These are phyloP conservation scores for Machimus atricapillus DNA, from an alignment of 2,888 invertebrate species.

Conservation along the genomic window DNA sequence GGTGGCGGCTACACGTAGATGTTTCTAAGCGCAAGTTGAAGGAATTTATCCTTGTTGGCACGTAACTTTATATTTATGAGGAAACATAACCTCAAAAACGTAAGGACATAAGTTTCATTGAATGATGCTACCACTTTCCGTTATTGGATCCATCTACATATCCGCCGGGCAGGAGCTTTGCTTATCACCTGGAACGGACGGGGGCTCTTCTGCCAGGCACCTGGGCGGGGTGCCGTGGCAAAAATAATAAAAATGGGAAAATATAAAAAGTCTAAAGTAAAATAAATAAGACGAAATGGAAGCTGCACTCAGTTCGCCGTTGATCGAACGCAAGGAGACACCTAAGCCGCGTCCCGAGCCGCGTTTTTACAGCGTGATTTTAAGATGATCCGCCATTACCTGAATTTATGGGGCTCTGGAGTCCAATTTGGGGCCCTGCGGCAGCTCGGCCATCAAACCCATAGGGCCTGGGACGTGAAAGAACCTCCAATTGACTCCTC, in stretches of 20 bases:
- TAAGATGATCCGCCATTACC: slow-evolving; percentile 48
- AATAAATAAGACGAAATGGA: slow-evolving; percentile 25
- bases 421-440: slow-evolving; percentile 40
- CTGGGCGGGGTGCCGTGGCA: slow-evolving; percentile 27
- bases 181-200: slow-evolving; percentile 13
- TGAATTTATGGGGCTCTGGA: slow-evolving; percentile 49
- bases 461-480: slow-evolving; percentile 31
- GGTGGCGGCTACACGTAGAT: background rate
- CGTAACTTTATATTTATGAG: slow-evolving; percentile 51
- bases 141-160: slow-evolving; percentile 52
- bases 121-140: slow-evolving; percentile 52
- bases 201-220: slow-evolving; percentile 1
- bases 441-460: slow-evolving; percentile 10
- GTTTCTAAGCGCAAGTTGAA: slow-evolving; percentile 17
- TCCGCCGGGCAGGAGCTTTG: slow-evolving; percentile 40
- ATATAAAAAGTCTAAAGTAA: slow-evolving; percentile 20
- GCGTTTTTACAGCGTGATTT: slow-evolving; percentile 51
- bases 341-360: slow-evolving; percentile 43
- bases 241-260: slow-evolving; percentile 35
- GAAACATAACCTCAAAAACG: slow-evolving; percentile 50
- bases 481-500: slow-evolving; percentile 34
- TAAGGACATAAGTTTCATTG: slow-evolving; percentile 51
- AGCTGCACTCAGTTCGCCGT: background rate
- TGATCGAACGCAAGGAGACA: background rate
- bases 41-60: slow-evolving; percentile 50